A percentile compares a stretch with the other conserved stretches of the same genome.
Conservation (phyloP, 92 coral and sea anemone species). For the Siderastrea siderea region DNA sequence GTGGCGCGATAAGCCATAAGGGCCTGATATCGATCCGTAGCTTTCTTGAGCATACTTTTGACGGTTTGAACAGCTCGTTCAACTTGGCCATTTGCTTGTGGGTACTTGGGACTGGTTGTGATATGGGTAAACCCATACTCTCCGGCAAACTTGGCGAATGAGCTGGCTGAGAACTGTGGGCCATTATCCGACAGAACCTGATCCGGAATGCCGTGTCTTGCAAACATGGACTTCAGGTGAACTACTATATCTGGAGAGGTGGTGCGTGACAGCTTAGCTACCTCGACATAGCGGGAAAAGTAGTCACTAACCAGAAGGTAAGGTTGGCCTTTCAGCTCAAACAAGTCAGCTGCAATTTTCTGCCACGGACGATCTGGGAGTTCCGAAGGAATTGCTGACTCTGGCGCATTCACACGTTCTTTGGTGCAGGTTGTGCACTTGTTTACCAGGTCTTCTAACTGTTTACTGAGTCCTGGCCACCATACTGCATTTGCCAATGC, state of each 20-base stretch:
- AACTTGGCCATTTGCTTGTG: slow-evolving; percentile 63
- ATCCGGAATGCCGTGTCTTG: slow-evolving; percentile 53
- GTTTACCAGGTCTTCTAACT: slow-evolving; percentile 59
- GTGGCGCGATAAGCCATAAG: slow-evolving; percentile 63
- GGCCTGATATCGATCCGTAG: slow-evolving; percentile 37
- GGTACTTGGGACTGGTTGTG: slow-evolving; percentile 57
- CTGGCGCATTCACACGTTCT: slow-evolving; percentile 2
- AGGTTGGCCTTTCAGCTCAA: slow-evolving; percentile 35
- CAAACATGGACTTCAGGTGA: slow-evolving; percentile 39
- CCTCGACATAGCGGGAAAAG: slow-evolving; percentile 37
- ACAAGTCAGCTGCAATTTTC: slow-evolving; percentile 46
- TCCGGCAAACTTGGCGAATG: slow-evolving; percentile 15
- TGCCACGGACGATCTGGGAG: slow-evolving; percentile 59
- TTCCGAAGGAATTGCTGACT: slow-evolving; percentile 13
- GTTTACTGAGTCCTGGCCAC: slow-evolving; percentile 76
- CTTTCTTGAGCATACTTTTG: slow-evolving; percentile 41
- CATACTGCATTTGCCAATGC: slow-evolving; percentile 74
- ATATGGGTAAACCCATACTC: slow-evolving; percentile 46
- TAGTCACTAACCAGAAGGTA: slow-evolving; percentile 53
- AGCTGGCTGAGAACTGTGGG: slow-evolving; percentile 13
- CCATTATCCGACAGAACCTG: slow-evolving; percentile 55
- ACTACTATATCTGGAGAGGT: slow-evolving; percentile 19
- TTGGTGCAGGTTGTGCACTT: slow-evolving; percentile 56
- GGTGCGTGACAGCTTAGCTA: slow-evolving; percentile 29
- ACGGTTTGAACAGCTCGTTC: slow-evolving; percentile 57